Conservation (phyloP, 2,113 vertebrate species). For the Columbina picui region DNA sequence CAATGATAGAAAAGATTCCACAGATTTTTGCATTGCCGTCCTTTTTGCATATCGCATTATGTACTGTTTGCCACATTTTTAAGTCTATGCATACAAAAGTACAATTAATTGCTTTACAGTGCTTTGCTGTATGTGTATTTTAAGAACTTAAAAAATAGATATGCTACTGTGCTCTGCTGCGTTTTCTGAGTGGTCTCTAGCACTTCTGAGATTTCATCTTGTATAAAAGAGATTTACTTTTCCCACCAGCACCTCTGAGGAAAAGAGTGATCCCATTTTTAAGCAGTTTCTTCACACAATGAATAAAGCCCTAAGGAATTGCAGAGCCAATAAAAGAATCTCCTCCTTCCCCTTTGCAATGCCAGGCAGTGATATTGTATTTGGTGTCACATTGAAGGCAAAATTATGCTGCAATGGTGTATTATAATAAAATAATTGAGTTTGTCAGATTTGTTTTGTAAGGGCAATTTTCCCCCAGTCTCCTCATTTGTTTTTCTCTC, state of each 20-base stretch:
- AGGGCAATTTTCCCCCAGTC: background rate
- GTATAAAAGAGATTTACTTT: conserved; percentile 35
- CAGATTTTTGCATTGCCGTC: background rate
- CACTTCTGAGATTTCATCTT: conserved; percentile 43
- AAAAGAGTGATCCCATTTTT: conserved; percentile 27
- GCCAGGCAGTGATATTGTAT: background rate
- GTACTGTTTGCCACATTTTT: background rate
- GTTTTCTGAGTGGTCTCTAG: conserved; percentile 6
- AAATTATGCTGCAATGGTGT: background rate
- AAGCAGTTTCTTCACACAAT: conserved; percentile 24
- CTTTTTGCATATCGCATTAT: background rate
- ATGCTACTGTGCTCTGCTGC: background rate
- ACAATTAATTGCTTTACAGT: background rate
- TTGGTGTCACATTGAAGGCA: conserved; percentile 4
- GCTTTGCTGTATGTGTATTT: background rate
- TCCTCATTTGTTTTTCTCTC: background rate
- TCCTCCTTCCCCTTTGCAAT: conserved; percentile 7
- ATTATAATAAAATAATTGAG: conserved; percentile 28
- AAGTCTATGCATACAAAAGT: background rate
- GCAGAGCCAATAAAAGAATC: conserved; percentile 20
- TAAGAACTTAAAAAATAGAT: background rate
- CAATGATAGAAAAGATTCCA: background rate
- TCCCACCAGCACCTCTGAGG: conserved; percentile 13
- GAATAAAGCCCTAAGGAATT: conserved; percentile 46
- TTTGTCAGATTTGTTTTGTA: background rate